Evolutionary conservation across 2,113 vertebrate genomes (phyloP), one percentile per base, ranked within the genome.

Genomic region (Podarcis raffonei): DNA sequence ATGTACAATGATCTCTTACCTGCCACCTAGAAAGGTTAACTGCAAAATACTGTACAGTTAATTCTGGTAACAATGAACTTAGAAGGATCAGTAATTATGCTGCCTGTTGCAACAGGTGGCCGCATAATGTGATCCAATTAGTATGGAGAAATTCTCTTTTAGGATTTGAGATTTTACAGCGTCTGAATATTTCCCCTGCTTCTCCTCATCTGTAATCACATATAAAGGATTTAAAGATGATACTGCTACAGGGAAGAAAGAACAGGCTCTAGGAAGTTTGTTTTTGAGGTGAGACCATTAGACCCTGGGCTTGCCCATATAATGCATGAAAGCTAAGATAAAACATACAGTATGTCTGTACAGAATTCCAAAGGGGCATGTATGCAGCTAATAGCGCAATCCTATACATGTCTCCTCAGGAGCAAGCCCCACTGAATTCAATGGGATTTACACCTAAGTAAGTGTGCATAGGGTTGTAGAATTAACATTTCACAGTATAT

Each of bases 21-120:
- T 77, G 37, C 20, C 74, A 62, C 84, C 48, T 79, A 57, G 62
- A 84, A 83, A 89, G 88, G 92, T 89, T 39, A 92, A 92, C 68
- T 53, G 8, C 22, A 89, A 80, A 68, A 1, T 8, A 66, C 23
- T 69, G 72, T 72, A 81, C 7, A 85, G 3, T 22, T 66, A 87
- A 90, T 92, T 42, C 0, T 2, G 13, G 87, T 89, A 32, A 87
- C 87, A 85, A 9, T 76, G 48, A 39, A 4, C 32, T 75, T 8
- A 11, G 86, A 86, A 87, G 18, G 57, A 5, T 1, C 72, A 6
- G 6, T 23, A 18, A 76, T 53, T 79, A 71, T 77, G 83, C 37
- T 39, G 90, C 23, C 25, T 81, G 48, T 80, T 76, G 0, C 5
- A 92, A 78, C 3, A 89, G 57, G 6, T 62, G 18, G 32, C 11